Evolutionary conservation across 2,113 vertebrate genomes (phyloP).

Genomic region (Myotis brandtii): DNA sequence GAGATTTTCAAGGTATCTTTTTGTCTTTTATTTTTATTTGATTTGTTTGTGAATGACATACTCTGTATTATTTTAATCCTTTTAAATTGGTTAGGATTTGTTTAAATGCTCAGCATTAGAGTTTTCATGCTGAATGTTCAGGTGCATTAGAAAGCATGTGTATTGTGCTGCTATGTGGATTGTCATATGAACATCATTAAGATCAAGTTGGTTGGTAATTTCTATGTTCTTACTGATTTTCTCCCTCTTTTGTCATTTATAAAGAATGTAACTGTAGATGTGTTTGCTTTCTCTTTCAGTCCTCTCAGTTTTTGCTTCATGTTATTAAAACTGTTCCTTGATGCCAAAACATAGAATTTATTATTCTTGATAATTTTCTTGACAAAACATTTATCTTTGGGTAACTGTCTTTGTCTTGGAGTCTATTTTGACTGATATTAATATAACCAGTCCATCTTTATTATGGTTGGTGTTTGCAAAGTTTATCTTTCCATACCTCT

Average conservation of each 20-base stretch:
- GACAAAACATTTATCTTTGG: neutral
- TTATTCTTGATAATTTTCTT: slow-evolving; percentile 22
- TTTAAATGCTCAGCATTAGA: neutral
- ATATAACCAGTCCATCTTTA: neutral
- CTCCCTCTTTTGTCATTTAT: neutral
- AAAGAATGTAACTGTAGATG: neutral
- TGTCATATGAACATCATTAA: neutral
- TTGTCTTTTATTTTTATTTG: neutral
- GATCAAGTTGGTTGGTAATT: neutral
- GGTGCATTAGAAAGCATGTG: neutral
- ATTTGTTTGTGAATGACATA: neutral
- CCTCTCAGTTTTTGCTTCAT: neutral
- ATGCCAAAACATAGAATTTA: neutral
- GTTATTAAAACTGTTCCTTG: neutral
- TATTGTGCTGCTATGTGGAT: neutral
- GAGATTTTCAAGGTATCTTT: neutral
- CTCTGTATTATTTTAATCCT: neutral
- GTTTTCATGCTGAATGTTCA: neutral
- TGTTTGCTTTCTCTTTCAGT: neutral
- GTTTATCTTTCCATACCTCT: neutral
- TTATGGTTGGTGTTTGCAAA: slow-evolving; percentile 5
- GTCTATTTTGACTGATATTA: neutral
- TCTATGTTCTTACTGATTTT: neutral
- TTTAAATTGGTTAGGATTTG: neutral
- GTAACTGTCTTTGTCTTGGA: neutral